Evolutionary conservation across 2,888 invertebrate genomes (phyloP).

Genomic region (Sarcophaga rosellei): DNA sequence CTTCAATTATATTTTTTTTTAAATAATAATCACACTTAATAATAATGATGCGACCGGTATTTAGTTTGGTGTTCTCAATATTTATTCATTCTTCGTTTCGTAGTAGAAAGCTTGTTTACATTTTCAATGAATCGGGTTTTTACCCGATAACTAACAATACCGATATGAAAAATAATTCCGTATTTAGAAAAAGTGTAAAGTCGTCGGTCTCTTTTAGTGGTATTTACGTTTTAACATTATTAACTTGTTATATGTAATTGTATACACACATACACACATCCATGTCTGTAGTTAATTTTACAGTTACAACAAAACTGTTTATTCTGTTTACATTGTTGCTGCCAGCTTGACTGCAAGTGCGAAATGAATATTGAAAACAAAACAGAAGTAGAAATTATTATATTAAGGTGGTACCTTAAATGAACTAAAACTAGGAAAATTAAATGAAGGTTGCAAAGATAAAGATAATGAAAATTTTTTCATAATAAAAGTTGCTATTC

Average conservation of each 20-base stretch:
- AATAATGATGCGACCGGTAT: too few relatives aligned
- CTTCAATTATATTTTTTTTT: too few relatives aligned
- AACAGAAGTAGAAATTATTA: not conserved
- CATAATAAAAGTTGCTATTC: too few relatives aligned
- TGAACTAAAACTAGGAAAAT: not conserved
- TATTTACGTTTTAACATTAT: not conserved
- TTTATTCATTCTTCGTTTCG: not conserved
- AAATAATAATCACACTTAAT: too few relatives aligned
- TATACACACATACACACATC: not conserved
- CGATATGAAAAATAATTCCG: too few relatives aligned
- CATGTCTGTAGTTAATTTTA: constrained; percentile 5
- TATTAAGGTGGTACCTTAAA: not conserved
- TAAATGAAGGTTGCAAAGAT: too few relatives aligned
- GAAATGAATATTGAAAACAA: not conserved
- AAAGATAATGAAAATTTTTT: too few relatives aligned
- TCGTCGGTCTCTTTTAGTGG: too few relatives aligned
- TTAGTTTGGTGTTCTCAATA: too few relatives aligned
- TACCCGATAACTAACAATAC: too few relatives aligned
- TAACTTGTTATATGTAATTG: not conserved
- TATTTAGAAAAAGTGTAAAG: too few relatives aligned
- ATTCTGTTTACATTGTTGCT: constrained; percentile 32
- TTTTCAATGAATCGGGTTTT: not conserved
- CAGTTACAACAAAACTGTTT: constrained; percentile 7
- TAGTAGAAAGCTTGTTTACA: not conserved
- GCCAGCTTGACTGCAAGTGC: constrained; percentile 6